phyloP scores from a whole-genome alignment of 2,888 invertebrate species.

The Unio pictorum region DNA sequence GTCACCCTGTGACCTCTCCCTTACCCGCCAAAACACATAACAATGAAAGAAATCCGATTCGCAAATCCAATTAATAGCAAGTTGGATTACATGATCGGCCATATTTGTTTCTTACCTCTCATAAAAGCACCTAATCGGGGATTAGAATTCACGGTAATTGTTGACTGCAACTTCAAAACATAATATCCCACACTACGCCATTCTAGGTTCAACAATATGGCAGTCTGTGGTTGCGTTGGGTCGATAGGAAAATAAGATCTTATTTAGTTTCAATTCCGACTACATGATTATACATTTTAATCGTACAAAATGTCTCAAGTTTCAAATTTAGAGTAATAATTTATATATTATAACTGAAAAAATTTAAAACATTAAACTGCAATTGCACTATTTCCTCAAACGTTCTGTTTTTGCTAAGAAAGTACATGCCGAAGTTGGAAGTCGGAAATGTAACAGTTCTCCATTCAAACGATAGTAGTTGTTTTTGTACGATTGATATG shows the following conservation, averaged over 20 bases:
- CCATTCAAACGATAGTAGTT: slow-evolving; percentile 17
- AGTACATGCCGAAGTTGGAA: slow-evolving; percentile 10
- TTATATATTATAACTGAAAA: not conserved
- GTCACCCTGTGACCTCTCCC: slow-evolving; percentile 10
- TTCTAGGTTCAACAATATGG: slow-evolving; percentile 30
- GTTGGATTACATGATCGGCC: no score
- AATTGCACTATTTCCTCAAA: not conserved
- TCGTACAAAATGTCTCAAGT: no score
- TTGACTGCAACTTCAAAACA: slow-evolving; percentile 16
- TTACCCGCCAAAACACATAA: slow-evolving; percentile 28
- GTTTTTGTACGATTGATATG: slow-evolving; percentile 41
- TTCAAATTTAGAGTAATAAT: no score
- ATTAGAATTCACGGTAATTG: not conserved
- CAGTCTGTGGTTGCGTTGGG: slow-evolving; percentile 29
- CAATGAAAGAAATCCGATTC: slow-evolving; percentile 10
- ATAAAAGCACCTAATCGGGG: no score
- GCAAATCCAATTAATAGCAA: no score
- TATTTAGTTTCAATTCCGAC: slow-evolving; percentile 7
- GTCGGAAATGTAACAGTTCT: slow-evolving; percentile 9
- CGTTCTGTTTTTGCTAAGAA: not conserved
- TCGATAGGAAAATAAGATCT: slow-evolving; percentile 4
- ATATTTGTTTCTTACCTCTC: no score
- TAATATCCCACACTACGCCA: slow-evolving; percentile 4
- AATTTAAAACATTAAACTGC: not conserved
- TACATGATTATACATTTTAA: no score